Percentiles rank a stretch among this genome's conserved stretches.
phyloP scores from a whole-genome alignment of 2,888 invertebrate species.

The Ornithoptera priamus region DNA sequence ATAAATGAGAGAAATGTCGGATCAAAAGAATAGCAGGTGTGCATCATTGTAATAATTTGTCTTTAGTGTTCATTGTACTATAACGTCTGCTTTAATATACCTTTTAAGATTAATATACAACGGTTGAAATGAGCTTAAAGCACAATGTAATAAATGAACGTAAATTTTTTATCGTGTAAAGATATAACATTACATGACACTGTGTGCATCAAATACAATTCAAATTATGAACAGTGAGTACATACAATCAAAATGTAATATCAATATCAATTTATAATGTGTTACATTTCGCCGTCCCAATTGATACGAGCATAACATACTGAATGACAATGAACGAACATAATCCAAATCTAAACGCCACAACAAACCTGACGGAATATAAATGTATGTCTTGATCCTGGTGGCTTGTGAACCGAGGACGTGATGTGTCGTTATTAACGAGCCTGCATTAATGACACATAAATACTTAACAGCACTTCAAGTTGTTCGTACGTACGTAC shows the following conservation, averaged over 20 bases:
- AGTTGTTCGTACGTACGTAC: conserved; percentile 35
- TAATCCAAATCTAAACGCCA: conserved; percentile 79
- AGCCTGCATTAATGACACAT: conserved; percentile 74
- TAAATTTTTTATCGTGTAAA: background rate
- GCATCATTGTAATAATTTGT: conserved; percentile 76
- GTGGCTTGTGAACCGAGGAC: conserved; percentile 76
- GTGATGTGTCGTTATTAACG: conserved; percentile 76
- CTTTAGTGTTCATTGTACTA: conserved; percentile 66
- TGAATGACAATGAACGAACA: conserved; percentile 75
- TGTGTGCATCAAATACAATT: background rate
- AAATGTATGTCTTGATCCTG: conserved; percentile 65
- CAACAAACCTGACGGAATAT: conserved; percentile 69
- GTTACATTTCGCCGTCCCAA: conserved; percentile 67
- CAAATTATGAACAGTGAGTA: background rate
- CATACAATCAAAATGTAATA: conserved; percentile 14
- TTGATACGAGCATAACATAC: conserved; percentile 63
- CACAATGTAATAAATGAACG: background rate
- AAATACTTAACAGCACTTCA: conserved; percentile 52
- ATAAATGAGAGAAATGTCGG: conserved; percentile 79
- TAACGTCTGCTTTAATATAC: conserved; percentile 59
- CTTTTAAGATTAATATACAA: conserved; percentile 53
- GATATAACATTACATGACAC: background rate
- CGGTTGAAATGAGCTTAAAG: background rate
- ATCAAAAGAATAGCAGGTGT: conserved; percentile 80
- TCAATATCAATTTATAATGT: conserved; percentile 46